Percentiles rank a stretch among this genome's conserved stretches.
phyloP scores from a whole-genome alignment of 2,888 invertebrate genomes.

The Andrena chrysosceles region DNA sequence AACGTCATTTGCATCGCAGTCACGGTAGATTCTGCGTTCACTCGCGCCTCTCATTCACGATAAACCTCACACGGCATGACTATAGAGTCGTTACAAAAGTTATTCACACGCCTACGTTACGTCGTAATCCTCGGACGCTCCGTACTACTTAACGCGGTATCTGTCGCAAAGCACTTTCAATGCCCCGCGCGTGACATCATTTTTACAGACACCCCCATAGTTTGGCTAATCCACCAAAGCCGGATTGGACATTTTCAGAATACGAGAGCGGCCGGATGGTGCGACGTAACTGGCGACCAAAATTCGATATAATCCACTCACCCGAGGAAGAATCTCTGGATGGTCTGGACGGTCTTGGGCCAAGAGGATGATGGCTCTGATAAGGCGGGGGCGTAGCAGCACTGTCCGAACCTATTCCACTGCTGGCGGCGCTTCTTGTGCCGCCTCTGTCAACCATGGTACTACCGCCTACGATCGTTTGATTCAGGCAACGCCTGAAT shows the following conservation, averaged over 20 bases:
- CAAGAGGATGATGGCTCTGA: conserved; percentile 80
- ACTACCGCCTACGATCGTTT: conserved; percentile 88
- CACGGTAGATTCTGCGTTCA: conserved; percentile 20
- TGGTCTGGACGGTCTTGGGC: conserved; percentile 82
- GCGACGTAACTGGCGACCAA: neutral
- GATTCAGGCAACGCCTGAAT: conserved; percentile 89
- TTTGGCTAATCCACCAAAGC: neutral
- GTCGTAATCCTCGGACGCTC: conserved; percentile 34
- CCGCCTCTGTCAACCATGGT: conserved; percentile 80
- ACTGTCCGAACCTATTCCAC: conserved; percentile 95
- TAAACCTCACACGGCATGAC: conserved; percentile 63
- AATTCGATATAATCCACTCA: conserved; percentile 65
- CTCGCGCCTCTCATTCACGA: conserved; percentile 47
- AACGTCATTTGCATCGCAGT: conserved; percentile 30
- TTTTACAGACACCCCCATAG: conserved; percentile 1
- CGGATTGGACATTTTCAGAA: neutral
- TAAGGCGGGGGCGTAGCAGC: conserved; percentile 90
- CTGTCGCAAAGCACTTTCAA: conserved; percentile 22
- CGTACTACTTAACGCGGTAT: conserved; percentile 9
- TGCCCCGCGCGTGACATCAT: conserved; percentile 10
- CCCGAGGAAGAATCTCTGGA: conserved; percentile 84
- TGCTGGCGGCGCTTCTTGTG: conserved; percentile 90
- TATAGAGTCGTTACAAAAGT: conserved; percentile 53
- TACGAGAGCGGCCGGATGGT: neutral
- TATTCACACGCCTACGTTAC: conserved; percentile 32